Percentiles rank a stretch among this genome's conserved stretches.
Evolutionary conservation across 2,888 invertebrate genomes (phyloP).

Genomic region (Aphidius colemani): DNA sequence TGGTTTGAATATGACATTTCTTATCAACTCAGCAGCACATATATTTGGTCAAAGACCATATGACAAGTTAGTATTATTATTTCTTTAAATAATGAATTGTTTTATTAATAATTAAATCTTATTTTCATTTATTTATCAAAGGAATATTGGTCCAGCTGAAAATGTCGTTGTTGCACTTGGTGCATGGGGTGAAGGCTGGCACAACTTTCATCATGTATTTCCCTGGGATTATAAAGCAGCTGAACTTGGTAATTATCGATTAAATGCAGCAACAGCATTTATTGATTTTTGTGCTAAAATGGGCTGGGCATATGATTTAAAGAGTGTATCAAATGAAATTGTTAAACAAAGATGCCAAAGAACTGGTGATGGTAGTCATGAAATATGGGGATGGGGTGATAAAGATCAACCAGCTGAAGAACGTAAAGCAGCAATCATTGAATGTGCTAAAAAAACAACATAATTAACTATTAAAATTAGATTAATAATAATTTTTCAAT

Average conservation of each 20-base stretch:
- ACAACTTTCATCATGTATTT: conserved; percentile 93
- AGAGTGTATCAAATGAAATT: conserved; percentile 75
- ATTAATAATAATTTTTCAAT: too few relatives aligned
- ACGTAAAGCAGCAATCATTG: conserved; percentile 37
- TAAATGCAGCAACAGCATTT: conserved; percentile 64
- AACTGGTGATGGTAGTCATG: conserved; percentile 76
- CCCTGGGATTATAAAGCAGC: conserved; percentile 93
- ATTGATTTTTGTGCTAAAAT: conserved; percentile 75
- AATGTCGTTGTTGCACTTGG: conserved; percentile 74
- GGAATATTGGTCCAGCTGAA: conserved; percentile 78
- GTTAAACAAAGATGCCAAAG: conserved; percentile 71
- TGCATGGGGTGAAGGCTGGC: conserved; percentile 88
- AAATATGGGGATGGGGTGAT: conserved; percentile 71
- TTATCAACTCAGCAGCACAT: conserved; percentile 88
- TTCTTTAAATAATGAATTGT: too few relatives aligned
- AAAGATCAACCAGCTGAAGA: conserved; percentile 55
- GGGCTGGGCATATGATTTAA: conserved; percentile 88
- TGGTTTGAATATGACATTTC: conserved; percentile 84
- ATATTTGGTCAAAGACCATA: conserved; percentile 75
- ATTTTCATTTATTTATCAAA: conserved; percentile 52
- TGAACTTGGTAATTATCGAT: conserved; percentile 69
- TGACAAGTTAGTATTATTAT: conserved; percentile 65
- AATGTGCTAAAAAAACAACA: conserved; percentile 5
- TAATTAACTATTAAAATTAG: too few relatives aligned
- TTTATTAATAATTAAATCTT: too few relatives aligned